Base-by-base conservation (phyloP, 2,888 invertebrate species). In the Caenorhabditis afra region DNA sequence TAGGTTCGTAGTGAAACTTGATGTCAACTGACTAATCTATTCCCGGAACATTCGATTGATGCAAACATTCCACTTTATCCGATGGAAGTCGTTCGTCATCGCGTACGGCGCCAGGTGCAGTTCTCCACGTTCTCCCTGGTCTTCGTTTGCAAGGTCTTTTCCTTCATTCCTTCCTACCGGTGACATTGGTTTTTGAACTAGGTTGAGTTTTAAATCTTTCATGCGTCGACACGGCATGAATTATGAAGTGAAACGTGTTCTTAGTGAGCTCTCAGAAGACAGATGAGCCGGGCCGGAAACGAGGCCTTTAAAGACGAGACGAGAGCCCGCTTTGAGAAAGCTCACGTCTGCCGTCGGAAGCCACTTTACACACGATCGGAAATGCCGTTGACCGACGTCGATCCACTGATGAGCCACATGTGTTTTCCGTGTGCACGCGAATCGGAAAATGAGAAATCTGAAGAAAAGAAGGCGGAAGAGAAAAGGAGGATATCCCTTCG, bases 401-500 rank as follows among this genome's bases (percentile, higher is more conserved):
- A 45, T 47, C 41, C 41, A 18, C 41, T 29, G 29, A 29, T 29
- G 29, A 47, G 64, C 18, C 64, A 64, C 62, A 64, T 71, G 71
- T 62, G 49, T 53, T 35, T 41, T 47, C 49, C 57, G 62, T 57
- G 71, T 16, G 57, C 45, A 41, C 35, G 29, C 3, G 4, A 29
- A n/a, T n/a, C n/a, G n/a, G n/a, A n/a, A n/a, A n/a, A n/a, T n/a
- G n/a, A n/a, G n/a, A 7, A 29, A 7, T 39, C 12, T 16, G 37
- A 29, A 45, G 41, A 18, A 20, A 52, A n/a, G n/a, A n/a, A n/a
- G n/a, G n/a, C n/a, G n/a, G 47, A 41, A 50, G 49, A 58, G 50
- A 59, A 44, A 16, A 41, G 37, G 22, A 62, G 71, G 64, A 64
- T 71, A 57, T 64, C 71, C 57, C 71, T 64, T 37, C 20, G 44